Evolutionary conservation across 92 coral and sea anemone species (phyloP), one percentile per base, ranked within the genome.

Genomic region (Plumapathes pennacea): DNA sequence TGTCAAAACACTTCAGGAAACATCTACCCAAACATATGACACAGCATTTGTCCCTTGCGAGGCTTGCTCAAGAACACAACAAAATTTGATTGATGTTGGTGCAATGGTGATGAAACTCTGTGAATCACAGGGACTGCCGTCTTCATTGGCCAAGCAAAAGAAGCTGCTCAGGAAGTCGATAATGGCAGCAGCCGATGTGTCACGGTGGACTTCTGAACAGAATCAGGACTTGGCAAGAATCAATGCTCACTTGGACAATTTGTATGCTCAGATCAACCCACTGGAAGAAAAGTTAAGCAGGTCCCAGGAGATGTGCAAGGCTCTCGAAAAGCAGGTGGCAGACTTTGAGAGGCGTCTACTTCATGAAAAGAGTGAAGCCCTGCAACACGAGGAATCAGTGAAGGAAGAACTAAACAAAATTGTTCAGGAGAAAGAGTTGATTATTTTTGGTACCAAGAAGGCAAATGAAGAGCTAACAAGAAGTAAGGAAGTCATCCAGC

Each of bases 1-100:
- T 50, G 90, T 81, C 9, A 83, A 68, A 46, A 88, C 86, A 13
- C 73, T 28, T 25, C 82, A 80, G 38, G 97, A 91, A 36, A 72
- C 77, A 10, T 61, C 96, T 5, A 84, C 96, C 38, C 97, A 92
- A 59, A 92, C 97, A 1, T 92, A 92, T 38, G 97, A 92, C 50
- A 92, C 97, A 5, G 97, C 97, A 10, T 92, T 92, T 50, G 80
- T 92, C 11, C 97, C 97, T 1, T 92, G 97, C 17, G 97, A 92
- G 23, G 96, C 97, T 32, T 92, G 97, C 62, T 83, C 96, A 25
- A 84, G 92, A 56, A 92, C 97, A 19, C 97, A 92, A 22, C 77
- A 79, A 64, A 89, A 92, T 50, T 62, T 92, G 6, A 57, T 92
- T 43, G 96, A 89, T 38, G 97, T 92, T 67, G 97, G 97, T 24